Evolutionary conservation across 2,888 invertebrate genomes (phyloP).

Genomic region (Caenorhabditis zanzibari): DNA sequence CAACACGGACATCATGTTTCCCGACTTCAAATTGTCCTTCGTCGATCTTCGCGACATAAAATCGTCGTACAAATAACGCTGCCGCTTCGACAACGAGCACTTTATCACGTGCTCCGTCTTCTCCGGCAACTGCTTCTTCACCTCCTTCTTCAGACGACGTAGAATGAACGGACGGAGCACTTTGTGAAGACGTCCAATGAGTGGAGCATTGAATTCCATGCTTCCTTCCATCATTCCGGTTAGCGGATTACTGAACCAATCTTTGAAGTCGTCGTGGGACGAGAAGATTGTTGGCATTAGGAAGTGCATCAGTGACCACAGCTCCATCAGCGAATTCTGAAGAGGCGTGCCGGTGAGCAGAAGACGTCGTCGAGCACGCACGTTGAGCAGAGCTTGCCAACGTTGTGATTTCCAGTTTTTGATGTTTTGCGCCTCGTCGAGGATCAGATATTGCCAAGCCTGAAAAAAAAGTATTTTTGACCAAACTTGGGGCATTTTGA

Average conservation of each 20-base stretch:
- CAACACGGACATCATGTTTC: constrained; percentile 95
- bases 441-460: constrained; percentile 97
- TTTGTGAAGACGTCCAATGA: constrained; percentile 93
- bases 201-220: constrained; percentile 92
- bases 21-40: constrained; percentile 93
- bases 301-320: constrained; percentile 99
- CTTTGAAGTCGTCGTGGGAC: constrained; percentile 94
- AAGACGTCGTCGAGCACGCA: constrained; percentile 93
- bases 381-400: constrained; percentile 97
- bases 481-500: not conserved
- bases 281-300: constrained; percentile 98
- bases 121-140: constrained; percentile 97
- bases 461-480: constrained; percentile 43
- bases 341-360: constrained; percentile 94
- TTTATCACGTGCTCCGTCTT: constrained; percentile 96
- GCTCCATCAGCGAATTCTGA: constrained; percentile 96
- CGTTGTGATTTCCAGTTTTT: constrained; percentile 99
- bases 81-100: constrained; percentile 95
- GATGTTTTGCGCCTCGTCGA: constrained; percentile 96
- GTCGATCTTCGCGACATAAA: constrained; percentile 99
- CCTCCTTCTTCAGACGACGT: constrained; percentile 93
- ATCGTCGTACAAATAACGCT: constrained; percentile 97
- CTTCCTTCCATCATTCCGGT: constrained; percentile 96
- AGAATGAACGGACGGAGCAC: constrained; percentile 92
- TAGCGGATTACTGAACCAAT: constrained; percentile 97